Conservation (phyloP, 2,797 vertebrate species). For the Diceros bicornis region DNA sequence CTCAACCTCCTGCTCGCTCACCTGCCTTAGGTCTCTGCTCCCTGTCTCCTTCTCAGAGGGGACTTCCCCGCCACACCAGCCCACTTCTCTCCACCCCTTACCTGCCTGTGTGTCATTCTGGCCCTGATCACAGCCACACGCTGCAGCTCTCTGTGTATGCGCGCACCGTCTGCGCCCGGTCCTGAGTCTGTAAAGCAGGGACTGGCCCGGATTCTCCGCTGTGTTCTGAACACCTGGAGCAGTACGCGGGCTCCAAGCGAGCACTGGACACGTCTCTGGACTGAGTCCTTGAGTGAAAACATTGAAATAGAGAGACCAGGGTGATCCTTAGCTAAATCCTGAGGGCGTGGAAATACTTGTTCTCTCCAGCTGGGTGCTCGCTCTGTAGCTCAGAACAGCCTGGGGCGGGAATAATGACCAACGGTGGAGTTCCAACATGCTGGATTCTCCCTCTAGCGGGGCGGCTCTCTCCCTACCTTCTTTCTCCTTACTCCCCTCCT, state of each 20-base stretch:
- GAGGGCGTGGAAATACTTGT: not conserved
- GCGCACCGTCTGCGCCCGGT: too few species aligned
- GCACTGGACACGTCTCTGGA: too few species aligned
- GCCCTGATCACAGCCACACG: not conserved
- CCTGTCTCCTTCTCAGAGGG: not conserved
- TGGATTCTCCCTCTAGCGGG: not conserved
- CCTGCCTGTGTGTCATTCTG: fast-evolving
- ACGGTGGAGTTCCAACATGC: not conserved
- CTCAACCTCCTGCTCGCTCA: too few species aligned
- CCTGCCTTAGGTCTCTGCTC: not conserved
- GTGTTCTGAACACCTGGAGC: not conserved
- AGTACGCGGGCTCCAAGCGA: fast-evolving
- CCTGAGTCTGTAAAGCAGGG: not conserved
- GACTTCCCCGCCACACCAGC: fast-evolving
- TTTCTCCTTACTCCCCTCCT: too few species aligned
- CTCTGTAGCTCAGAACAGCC: not conserved
- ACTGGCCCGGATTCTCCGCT: not conserved
- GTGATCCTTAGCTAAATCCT: not conserved
- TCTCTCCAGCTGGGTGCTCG: not conserved
- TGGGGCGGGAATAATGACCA: not conserved
- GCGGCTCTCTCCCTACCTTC: not conserved
- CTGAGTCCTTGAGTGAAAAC: not conserved
- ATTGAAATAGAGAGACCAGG: not conserved
- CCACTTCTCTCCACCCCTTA: not conserved
- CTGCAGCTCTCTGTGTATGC: not conserved